Evolutionary conservation across 2,888 invertebrate species (phyloP).

Genomic region (Onchidella celtica): DNA sequence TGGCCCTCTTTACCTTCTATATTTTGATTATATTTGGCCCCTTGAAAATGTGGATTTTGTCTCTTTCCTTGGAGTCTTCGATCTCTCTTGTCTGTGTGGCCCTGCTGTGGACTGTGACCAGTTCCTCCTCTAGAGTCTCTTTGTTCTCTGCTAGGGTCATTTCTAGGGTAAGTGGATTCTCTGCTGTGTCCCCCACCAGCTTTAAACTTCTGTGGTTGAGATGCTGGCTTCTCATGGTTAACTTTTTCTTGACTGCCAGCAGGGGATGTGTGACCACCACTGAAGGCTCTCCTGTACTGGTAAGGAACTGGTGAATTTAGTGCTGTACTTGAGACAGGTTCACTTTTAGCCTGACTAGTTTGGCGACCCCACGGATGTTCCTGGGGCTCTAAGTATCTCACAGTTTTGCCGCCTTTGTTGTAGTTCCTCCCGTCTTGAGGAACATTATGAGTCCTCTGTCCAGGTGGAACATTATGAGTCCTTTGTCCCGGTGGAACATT

Average conservation of each 20-base stretch:
- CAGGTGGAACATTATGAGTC: too few relatives aligned
- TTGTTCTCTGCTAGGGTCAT: not conserved
- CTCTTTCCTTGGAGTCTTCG: not conserved
- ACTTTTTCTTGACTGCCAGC: not conserved
- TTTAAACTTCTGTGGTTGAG: not conserved
- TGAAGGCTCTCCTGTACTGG: conserved; percentile 43
- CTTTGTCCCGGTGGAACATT: not conserved
- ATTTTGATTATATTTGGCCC: not conserved
- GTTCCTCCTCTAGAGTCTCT: too few relatives aligned
- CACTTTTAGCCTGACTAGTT: conserved; percentile 11
- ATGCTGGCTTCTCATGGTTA: not conserved
- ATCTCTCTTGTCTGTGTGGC: too few relatives aligned
- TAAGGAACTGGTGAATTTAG: conserved; percentile 1
- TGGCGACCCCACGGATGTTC: not conserved
- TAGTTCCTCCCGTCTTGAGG: too few relatives aligned
- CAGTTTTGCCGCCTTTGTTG: too few relatives aligned
- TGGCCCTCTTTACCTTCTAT: not conserved
- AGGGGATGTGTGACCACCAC: conserved; percentile 36
- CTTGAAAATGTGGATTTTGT: not conserved
- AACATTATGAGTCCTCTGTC: too few relatives aligned
- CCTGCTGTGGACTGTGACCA: too few relatives aligned
- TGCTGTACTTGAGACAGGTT: not conserved
- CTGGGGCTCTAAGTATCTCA: not conserved
- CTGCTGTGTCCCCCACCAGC: not conserved
- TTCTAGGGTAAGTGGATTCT: not conserved